Evolutionary conservation across 2,797 vertebrate species (phyloP), one percentile per base, ranked within the genome.

Genomic region (Hapalemur alaotrensis): DNA sequence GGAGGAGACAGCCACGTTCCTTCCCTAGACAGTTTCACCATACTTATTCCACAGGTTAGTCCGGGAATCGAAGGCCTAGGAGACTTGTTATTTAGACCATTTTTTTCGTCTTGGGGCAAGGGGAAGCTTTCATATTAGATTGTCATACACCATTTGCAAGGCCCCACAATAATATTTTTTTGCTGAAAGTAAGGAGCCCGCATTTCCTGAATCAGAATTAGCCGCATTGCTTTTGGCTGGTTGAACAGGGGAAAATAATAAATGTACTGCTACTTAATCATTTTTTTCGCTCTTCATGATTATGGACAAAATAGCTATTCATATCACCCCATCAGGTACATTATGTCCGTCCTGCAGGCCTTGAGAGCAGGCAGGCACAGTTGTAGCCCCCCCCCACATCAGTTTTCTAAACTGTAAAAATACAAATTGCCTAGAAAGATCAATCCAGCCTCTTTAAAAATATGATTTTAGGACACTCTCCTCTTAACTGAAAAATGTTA

Each of bases 21-120:
- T 97, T 94, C 91, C 89, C 93, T 96, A 95, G 94, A 96, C 94
- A 96, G 95, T 97, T 97, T 95, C 97, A 94, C 96, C 93, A 84
- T 97, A 95, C 96, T 97, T 97, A 97, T 90, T 97, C 97, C 96
- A 97, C 97, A 98, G 97, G 97, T 98, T 97, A 97, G 95, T 95
- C 78, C 46, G 41, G 81, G 88, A 92, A 90, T 92, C 88, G 63
- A 85, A 95, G 95, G 91, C 93, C 90, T 94, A 93, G 73, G 14
- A n/a, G 10, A 61, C 79, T 93, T 78, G 43, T 89, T 93, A 86
- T 95, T 94, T 93, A 89, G 83, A 67, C 96, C 84, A 90, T 83
- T 96, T 86, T 57, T 96, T 95, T 82, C 15, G 8, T 92, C 85
- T 86, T 2, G 83, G 88, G 70, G 46, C 54, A 84, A 86, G 70